Conservation (phyloP, 2,113 vertebrate species). For the Zapornia atra region DNA sequence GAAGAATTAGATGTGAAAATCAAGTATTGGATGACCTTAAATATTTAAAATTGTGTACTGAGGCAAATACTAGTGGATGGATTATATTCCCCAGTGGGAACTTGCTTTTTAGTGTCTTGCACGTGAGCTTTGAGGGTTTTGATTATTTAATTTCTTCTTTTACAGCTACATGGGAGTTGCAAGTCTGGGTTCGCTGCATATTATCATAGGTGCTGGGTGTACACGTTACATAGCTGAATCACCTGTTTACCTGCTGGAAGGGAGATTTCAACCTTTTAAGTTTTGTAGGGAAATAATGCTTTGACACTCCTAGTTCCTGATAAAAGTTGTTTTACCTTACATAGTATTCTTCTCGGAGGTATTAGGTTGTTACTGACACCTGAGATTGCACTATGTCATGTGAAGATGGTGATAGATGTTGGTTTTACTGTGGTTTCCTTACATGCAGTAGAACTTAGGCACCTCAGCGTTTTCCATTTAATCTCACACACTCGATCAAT, state of each 20-base stretch:
- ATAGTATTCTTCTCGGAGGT: not conserved
- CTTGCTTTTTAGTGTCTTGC: not conserved
- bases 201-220: not conserved
- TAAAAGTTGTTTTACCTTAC: not conserved
- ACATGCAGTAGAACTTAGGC: not conserved
- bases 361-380: not conserved
- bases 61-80: not conserved
- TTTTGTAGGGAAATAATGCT: not conserved
- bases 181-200: not conserved
- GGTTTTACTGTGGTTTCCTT: not conserved
- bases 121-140: not conserved
- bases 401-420: constrained; percentile 13
- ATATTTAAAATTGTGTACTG: constrained; percentile 10
- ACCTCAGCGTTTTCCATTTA: not conserved
- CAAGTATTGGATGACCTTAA: constrained; percentile 2
- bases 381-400: constrained; percentile 35
- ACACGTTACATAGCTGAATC: not conserved
- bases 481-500: not conserved
- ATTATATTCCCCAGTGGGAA: constrained; percentile 20
- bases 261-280: not conserved
- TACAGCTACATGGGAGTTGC: not conserved
- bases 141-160: not conserved
- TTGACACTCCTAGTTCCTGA: not conserved
- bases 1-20: constrained; percentile 53
- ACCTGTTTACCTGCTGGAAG: not conserved